Evolutionary conservation across 64 coral and sea anemone species (phyloP).

Genomic region (Orbicella faveolata): DNA sequence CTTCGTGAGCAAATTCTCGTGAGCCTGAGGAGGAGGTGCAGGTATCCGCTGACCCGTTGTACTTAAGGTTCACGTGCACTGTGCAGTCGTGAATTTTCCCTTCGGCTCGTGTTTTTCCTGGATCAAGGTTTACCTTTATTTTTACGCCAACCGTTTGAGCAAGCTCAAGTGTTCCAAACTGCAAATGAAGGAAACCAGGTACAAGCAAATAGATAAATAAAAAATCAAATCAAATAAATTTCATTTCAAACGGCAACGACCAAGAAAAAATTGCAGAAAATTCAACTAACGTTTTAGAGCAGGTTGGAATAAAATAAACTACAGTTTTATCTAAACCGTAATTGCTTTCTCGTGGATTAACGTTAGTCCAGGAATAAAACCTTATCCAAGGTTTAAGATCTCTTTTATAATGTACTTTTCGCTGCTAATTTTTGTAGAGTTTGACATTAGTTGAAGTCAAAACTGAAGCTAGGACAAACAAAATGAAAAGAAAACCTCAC

Average conservation of each 20-base stretch:
- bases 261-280: too few relatives aligned
- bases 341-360: too few relatives aligned
- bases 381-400: too few relatives aligned
- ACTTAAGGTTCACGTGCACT: conserved; percentile 32
- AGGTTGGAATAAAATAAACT: too few relatives aligned
- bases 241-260: neutral
- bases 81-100: conserved; percentile 56
- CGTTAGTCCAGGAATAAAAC: too few relatives aligned
- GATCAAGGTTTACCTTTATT: conserved; percentile 2
- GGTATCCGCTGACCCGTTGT: conserved; percentile 33
- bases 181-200: neutral
- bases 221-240: neutral
- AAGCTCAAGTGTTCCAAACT: conserved; percentile 61
- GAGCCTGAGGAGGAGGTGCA: conserved; percentile 54
- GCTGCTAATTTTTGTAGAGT: too few relatives aligned
- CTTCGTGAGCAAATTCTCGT: conserved; percentile 14
- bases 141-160: conserved; percentile 43
- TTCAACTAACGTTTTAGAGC: too few relatives aligned
- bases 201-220: neutral
- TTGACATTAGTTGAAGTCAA: too few relatives aligned
- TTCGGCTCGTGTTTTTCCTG: neutral
- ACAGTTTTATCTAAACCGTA: too few relatives aligned
- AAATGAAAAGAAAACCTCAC: too few relatives aligned
- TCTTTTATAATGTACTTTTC: too few relatives aligned
- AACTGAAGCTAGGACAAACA: too few relatives aligned